A percentile compares a stretch with the other conserved stretches of the same genome.
Conservation (phyloP, 2,113 vertebrate species). For the Cricetomys ansorgei region DNA sequence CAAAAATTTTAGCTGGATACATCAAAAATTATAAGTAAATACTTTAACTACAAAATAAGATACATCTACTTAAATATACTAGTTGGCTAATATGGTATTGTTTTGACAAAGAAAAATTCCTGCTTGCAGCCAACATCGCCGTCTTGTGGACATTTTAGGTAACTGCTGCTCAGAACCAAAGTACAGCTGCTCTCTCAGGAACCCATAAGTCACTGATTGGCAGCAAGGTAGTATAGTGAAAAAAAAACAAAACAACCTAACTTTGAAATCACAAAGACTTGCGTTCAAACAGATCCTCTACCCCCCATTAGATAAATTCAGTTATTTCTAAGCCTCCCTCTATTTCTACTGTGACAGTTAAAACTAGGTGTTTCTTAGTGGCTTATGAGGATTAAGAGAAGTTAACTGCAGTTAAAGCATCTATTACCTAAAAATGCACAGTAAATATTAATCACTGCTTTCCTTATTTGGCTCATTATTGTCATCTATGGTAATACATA, state of each 20-base stretch:
- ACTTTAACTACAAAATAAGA: constrained; percentile 28
- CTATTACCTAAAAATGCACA: neutral
- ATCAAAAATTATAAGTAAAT: constrained; percentile 54
- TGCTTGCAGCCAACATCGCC: constrained; percentile 33
- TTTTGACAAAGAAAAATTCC: constrained; percentile 42
- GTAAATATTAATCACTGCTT: neutral
- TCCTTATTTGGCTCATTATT: neutral
- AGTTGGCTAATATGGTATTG: neutral
- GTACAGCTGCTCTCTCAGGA: neutral
- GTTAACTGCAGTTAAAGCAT: constrained; percentile 8
- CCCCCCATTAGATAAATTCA: neutral
- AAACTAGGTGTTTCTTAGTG: neutral
- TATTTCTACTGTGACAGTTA: neutral
- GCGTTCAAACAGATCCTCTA: neutral
- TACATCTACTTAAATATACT: constrained; percentile 24
- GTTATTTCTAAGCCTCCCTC: neutral
- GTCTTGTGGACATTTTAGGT: constrained; percentile 60
- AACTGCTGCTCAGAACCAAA: constrained; percentile 41
- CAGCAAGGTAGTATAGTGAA: neutral
- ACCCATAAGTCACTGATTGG: neutral
- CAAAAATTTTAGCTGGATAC: neutral
- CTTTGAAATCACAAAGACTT: constrained; percentile 22
- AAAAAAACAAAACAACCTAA: neutral
- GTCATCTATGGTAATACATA: neutral
- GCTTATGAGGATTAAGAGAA: neutral